Percentiles rank a stretch among this genome's conserved stretches.
Evolutionary conservation across 2,888 invertebrate species (phyloP).

Genomic region (Platycnemis pennipes): DNA sequence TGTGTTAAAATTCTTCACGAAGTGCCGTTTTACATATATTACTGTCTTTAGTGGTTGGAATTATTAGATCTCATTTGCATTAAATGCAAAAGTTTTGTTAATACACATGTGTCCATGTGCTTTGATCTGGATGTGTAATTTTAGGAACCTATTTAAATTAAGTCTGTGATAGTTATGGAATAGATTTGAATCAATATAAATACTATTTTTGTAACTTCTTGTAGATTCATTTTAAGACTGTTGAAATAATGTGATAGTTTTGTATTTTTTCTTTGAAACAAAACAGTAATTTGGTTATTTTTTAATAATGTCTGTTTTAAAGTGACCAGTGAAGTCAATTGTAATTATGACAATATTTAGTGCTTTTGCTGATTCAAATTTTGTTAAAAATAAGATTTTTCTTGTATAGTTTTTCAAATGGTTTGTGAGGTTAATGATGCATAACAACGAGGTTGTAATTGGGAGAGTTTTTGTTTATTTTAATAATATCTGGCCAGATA

Average conservation of each 20-base stretch:
- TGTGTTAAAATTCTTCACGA: slow-evolving; percentile 9
- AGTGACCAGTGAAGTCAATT: neutral
- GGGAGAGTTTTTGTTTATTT: neutral
- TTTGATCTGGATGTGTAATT: slow-evolving; percentile 45
- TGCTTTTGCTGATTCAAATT: neutral
- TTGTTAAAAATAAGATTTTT: neutral
- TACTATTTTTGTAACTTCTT: slow-evolving; percentile 37
- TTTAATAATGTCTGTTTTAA: neutral
- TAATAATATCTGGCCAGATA: neutral
- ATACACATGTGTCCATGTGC: slow-evolving; percentile 42
- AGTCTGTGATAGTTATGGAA: slow-evolving; percentile 60
- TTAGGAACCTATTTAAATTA: slow-evolving; percentile 46
- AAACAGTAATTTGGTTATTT: slow-evolving; percentile 35
- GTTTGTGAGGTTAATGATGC: neutral
- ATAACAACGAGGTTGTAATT: neutral
- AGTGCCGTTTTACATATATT: slow-evolving; percentile 2
- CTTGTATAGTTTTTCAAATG: neutral
- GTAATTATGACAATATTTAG: neutral
- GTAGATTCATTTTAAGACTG: slow-evolving; percentile 52
- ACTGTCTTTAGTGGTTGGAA: slow-evolving; percentile 13
- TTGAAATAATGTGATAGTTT: slow-evolving; percentile 54
- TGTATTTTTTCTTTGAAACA: slow-evolving; percentile 18
- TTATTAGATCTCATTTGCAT: slow-evolving; percentile 66
- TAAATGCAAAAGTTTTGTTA: slow-evolving; percentile 63
- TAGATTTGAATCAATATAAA: slow-evolving; percentile 17